Percentiles rank a stretch among this genome's conserved stretches.
Conservation (phyloP, 2,113 vertebrate genomes). For the Marcusenius ussheri region DNA sequence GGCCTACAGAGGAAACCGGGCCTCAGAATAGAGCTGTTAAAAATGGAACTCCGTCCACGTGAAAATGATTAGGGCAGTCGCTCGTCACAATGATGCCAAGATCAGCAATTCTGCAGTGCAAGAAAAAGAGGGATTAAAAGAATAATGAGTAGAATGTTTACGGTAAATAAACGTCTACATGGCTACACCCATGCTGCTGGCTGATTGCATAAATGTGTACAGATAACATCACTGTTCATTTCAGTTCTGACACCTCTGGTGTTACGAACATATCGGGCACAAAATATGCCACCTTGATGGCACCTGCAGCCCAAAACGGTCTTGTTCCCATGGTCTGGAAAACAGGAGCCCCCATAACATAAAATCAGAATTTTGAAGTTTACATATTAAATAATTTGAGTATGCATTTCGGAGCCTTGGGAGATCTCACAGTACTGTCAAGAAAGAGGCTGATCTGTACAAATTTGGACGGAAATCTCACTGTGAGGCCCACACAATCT, state of each 20-base stretch:
- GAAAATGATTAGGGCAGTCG: constrained; percentile 18
- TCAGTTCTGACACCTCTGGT: not conserved
- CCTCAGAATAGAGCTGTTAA: constrained; percentile 20
- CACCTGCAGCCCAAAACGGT: not conserved
- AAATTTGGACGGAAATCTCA: not conserved
- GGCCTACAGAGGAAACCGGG: not conserved
- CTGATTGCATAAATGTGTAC: not conserved
- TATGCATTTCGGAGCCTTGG: not conserved
- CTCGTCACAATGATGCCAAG: not conserved
- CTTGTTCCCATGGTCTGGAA: not conserved
- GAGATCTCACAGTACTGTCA: not conserved
- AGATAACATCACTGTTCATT: not conserved
- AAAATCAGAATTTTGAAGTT: not conserved
- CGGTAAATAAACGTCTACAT: not conserved
- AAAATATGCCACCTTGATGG: not conserved
- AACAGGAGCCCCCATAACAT: not conserved
- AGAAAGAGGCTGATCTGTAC: not conserved
- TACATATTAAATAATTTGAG: not conserved
- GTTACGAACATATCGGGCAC: not conserved
- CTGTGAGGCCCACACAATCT: not conserved
- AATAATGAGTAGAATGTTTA: not conserved
- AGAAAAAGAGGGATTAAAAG: not conserved
- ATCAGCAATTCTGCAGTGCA: not conserved
- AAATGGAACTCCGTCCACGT: constrained; percentile 19
- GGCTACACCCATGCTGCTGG: not conserved